Evolutionary conservation across 2,113 vertebrate species (phyloP).

Genomic region (Megalops atlanticus): DNA sequence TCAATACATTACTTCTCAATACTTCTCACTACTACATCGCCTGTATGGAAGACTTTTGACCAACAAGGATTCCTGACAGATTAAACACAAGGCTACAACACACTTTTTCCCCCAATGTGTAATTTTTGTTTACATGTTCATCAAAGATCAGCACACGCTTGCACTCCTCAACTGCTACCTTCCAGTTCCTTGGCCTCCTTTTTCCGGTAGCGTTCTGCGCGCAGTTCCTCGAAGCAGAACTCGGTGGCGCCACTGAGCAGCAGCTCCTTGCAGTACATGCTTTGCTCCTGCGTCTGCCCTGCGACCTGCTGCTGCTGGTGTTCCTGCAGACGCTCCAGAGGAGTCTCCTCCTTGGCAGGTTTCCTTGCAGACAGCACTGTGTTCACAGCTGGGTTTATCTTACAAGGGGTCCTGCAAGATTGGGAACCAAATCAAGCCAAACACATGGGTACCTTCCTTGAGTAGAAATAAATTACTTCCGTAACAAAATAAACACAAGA

Average conservation of each 20-base stretch:
- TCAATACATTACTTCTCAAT: not conserved
- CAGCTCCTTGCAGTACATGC: slow-evolving; percentile 93
- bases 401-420: slow-evolving; percentile 87
- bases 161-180: slow-evolving; percentile 46
- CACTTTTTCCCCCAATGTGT: no score
- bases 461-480: not conserved
- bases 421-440: not conserved
- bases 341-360: slow-evolving; percentile 79
- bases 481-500: not conserved
- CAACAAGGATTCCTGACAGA: not conserved
- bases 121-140: not conserved
- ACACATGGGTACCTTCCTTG: not conserved
- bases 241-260: slow-evolving; percentile 86
- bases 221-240: slow-evolving; percentile 93
- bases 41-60: not conserved
- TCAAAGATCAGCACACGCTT: not conserved
- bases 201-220: slow-evolving; percentile 84
- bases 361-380: slow-evolving; percentile 82
- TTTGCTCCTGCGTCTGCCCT: slow-evolving; percentile 72
- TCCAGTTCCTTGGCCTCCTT: slow-evolving; percentile 67
- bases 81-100: not conserved
- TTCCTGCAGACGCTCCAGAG: slow-evolving; percentile 82
- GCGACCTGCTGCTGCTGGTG: slow-evolving; percentile 72
- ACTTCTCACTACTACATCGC: not conserved
- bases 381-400: slow-evolving; percentile 89